Evolutionary conservation across 2,888 invertebrate genomes (phyloP), one percentile per base, ranked within the genome.

Genomic region (Abscondita cerata): DNA sequence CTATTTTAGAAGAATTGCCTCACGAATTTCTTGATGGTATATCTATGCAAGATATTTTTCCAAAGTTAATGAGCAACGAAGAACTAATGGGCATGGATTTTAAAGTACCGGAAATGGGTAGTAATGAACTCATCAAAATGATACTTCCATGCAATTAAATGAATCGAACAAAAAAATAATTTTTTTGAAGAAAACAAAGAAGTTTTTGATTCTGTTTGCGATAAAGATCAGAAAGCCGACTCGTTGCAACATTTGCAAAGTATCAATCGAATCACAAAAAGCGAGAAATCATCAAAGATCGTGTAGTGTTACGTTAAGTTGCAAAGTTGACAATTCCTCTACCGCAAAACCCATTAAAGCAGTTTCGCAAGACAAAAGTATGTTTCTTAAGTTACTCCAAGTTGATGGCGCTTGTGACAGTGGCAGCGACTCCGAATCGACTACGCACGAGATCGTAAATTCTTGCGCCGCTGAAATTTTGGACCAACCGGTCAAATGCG

Each of bases 21-120:
- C 91, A 92, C 72, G 93, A 93, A 75, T 82, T 93, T 54, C 80
- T 93, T 19, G 92, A 93, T 76, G 92, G 92, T 8, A 92, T 93
- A 73, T 92, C 92, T 1, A 91, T 93, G 87, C 89, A 93, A 80
- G 93, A 93, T 74, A 92, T 93, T 70, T 91, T 92, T 71, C 89
- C 89, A 12, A 88, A 88, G 75, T 78, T 86, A 59, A 86, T 86
- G 84, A 86, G 86, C 48, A 89, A 88, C 72, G 90, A 90, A 74
- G 89, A 90, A 75, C 79, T 89, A 56, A 80, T 86, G 57, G 82
- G 82, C 9, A 83, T 86, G 77, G 90, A 90, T 73, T 81, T 87
- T 57, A 78, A 77, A 69, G 68, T 72, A 5, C 68, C 77, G 20
- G 73, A 75, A 62, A 74, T 72, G 34, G 73, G 72, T 58, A 72